A percentile compares a stretch with the other conserved stretches of the same genome.
phyloP scores from a whole-genome alignment of 2,797 vertebrate species.

The Propithecus deckenii region DNA sequence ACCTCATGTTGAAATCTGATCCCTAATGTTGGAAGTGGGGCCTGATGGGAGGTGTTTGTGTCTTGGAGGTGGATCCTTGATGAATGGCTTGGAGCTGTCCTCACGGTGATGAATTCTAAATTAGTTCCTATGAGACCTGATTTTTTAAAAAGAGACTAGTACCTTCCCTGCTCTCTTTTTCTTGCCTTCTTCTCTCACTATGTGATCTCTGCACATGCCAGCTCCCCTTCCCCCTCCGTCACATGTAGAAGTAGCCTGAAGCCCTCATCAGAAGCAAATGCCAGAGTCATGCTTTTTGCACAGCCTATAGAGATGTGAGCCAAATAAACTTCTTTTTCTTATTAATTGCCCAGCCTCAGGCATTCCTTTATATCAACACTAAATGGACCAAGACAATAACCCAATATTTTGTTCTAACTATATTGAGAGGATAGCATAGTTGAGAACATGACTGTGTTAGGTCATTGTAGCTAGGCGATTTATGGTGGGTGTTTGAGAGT shows the following conservation, averaged over 20 bases:
- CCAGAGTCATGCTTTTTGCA: not conserved
- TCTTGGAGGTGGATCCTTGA: not conserved
- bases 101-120: not conserved
- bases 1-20: not conserved
- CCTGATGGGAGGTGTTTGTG: not conserved
- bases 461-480: not conserved
- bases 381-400: not conserved
- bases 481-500: not conserved
- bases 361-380: not conserved
- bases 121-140: not conserved
- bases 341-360: not conserved
- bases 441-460: too few species aligned
- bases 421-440: not conserved
- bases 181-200: not conserved
- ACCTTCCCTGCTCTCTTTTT: not conserved
- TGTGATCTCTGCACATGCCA: not conserved
- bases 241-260: not conserved
- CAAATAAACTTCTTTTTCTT: not conserved
- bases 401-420: not conserved
- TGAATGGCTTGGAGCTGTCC: not conserved
- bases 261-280: not conserved
- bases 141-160: not conserved
- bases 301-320: not conserved
- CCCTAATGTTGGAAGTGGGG: not conserved
- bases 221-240: not conserved